Conservation (phyloP, 2,888 invertebrate genomes). For the Rhagonycha fulva region DNA sequence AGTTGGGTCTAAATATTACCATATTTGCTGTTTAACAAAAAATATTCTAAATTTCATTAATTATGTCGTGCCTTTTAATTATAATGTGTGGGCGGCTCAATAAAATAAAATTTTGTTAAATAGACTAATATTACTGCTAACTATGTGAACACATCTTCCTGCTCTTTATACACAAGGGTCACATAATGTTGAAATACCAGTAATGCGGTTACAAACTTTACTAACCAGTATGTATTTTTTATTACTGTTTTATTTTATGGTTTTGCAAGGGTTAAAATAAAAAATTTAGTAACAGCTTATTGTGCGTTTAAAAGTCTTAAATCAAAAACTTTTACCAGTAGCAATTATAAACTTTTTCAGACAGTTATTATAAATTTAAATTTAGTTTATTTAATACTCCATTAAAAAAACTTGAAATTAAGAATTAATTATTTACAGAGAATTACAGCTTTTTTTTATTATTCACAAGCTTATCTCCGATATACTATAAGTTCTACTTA, state of each 20-base stretch:
- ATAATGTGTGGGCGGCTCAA: not conserved
- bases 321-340: constrained; percentile 8
- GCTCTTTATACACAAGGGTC: constrained; percentile 35
- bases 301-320: constrained; percentile 12
- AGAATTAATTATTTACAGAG: not conserved
- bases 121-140: constrained; percentile 34
- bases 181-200: constrained; percentile 36
- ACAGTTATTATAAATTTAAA: not conserved
- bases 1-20: no score
- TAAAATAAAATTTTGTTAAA: constrained; percentile 30
- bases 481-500: not conserved
- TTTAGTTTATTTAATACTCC: not conserved
- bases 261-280: constrained; percentile 14
- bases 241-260: constrained; percentile 34
- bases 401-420: not conserved
- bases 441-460: not conserved
- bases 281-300: constrained; percentile 18
- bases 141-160: constrained; percentile 29
- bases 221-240: constrained; percentile 38
- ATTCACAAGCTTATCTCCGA: not conserved
- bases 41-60: not conserved
- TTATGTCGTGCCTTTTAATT: not conserved
- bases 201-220: constrained; percentile 38
- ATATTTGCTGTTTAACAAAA: not conserved
- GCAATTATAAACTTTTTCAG: not conserved